These are phyloP conservation scores for Frankliniella fusca DNA, from an alignment of 2,888 invertebrate species.

Conservation along the genomic window DNA sequence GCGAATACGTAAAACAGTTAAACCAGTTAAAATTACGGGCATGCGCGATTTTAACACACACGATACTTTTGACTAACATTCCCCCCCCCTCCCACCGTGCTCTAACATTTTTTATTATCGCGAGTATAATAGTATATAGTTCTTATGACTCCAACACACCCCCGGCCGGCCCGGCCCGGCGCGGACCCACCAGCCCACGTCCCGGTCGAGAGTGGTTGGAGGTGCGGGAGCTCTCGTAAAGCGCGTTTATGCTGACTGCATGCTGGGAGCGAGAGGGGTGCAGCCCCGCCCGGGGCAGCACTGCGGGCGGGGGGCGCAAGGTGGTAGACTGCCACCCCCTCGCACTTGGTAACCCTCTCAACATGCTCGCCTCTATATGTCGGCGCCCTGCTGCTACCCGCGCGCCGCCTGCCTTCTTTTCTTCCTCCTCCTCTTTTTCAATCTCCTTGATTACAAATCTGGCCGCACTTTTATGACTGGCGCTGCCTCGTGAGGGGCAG, in stretches of 20 bases:
- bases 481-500: background rate
- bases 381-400: background rate
- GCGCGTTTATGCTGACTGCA: conserved; percentile 24
- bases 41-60: too few relatives aligned
- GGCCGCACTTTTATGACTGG: background rate
- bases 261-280: background rate
- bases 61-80: too few relatives aligned
- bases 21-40: too few relatives aligned
- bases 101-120: too few relatives aligned
- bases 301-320: background rate
- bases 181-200: background rate
- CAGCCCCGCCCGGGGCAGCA: too few relatives aligned
- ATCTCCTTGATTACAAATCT: conserved; percentile 19
- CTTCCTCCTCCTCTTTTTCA: background rate
- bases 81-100: too few relatives aligned
- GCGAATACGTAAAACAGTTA: too few relatives aligned
- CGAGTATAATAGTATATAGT: too few relatives aligned
- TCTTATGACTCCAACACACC: too few relatives aligned
- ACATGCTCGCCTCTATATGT: background rate
- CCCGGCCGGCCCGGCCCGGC: background rate
- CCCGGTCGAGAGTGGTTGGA: background rate
- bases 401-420: background rate
- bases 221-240: conserved; percentile 16
- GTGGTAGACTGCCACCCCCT: background rate
- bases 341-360: background rate